Evolutionary conservation across 92 coral and sea anemone genomes (phyloP).

Genomic region (Diadumene lineata): DNA sequence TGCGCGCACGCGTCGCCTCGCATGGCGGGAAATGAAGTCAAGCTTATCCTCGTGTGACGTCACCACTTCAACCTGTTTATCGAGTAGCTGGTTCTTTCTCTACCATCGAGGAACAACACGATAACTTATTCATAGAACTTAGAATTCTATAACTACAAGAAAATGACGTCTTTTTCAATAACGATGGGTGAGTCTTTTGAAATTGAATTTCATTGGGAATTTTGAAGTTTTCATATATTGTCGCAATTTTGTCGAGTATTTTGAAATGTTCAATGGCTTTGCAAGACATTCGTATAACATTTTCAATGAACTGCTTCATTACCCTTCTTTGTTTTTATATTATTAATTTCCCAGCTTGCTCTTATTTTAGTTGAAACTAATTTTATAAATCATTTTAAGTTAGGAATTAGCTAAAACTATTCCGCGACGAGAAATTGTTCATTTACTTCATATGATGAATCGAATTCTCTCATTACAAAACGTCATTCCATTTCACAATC

Average conservation of each 20-base stretch:
- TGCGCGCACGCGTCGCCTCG: constrained; percentile 11
- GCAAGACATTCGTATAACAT: constrained; percentile 22
- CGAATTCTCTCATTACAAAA: background rate
- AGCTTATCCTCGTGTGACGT: constrained; percentile 31
- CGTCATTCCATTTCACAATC: background rate
- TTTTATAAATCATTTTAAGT: background rate
- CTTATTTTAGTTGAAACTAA: too few species aligned
- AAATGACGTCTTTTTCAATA: constrained; percentile 65
- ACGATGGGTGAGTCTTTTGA: constrained; percentile 39
- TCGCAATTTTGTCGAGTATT: background rate
- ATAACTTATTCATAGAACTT: constrained; percentile 69
- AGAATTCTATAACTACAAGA: constrained; percentile 46
- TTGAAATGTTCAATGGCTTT: constrained; percentile 25
- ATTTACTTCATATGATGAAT: too few species aligned
- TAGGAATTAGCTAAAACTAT: background rate
- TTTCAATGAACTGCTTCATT: constrained; percentile 32
- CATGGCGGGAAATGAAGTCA: constrained; percentile 35
- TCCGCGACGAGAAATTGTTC: too few species aligned
- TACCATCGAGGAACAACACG: constrained; percentile 21
- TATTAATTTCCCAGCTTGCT: too few species aligned
- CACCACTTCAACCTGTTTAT: constrained; percentile 32
- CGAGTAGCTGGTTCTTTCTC: constrained; percentile 19
- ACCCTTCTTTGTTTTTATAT: background rate
- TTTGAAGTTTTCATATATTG: background rate
- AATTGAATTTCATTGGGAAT: background rate